Base-by-base conservation (phyloP, 2,113 vertebrate species). In the Callipepla californica region DNA sequence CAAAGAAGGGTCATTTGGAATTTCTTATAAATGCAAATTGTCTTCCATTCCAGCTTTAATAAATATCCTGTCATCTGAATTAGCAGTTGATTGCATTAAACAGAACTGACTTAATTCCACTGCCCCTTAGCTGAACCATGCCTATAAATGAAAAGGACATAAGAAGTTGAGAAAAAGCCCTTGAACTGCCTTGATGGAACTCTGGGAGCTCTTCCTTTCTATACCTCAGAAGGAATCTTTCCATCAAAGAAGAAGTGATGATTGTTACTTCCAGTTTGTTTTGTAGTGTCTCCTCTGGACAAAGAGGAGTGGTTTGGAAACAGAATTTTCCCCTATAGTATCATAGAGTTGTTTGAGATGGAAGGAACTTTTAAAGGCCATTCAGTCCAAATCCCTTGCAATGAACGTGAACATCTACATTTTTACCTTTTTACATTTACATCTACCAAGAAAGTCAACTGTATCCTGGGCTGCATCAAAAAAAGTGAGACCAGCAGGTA, bases 21-120 rank as follows among this genome's bases (percentile, higher is more conserved):
- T 38, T 59, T 21, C 22, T 80, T 89, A 57, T 83, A 80, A 89
- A 89, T 67, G 38, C 3, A 89, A 93, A 90, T 95, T 80, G 70
- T 67, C 17, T 78, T 53, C 16, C 69, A 12, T 59, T 89, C 21
- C 57, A 70, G 59, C 42, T 84, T 86, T 88, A 84, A 70, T 77
- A 73, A 90, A 26, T 55, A 82, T 40, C 47, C 51, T 59, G 45
- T 34, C 26, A 50, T 58, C 55, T 11, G 1, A 81, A 80, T 83
- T 67, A 78, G 23, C 32, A 11, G 23, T 14, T 74, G 65, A 94
- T 83, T 77, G 21, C 68, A 83, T 78, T 59, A 80, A 88, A 48
- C 20, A 51, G 48, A 69, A 69, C 0, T 0, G 26, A 58, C 11
- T 69, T 13, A 53, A 69, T 72, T 32, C n/a, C 25, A 51, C 30